These are phyloP conservation scores for Neomorphus geoffroyi DNA, from an alignment of 2,797 vertebrate species.

Conservation along the genomic window DNA sequence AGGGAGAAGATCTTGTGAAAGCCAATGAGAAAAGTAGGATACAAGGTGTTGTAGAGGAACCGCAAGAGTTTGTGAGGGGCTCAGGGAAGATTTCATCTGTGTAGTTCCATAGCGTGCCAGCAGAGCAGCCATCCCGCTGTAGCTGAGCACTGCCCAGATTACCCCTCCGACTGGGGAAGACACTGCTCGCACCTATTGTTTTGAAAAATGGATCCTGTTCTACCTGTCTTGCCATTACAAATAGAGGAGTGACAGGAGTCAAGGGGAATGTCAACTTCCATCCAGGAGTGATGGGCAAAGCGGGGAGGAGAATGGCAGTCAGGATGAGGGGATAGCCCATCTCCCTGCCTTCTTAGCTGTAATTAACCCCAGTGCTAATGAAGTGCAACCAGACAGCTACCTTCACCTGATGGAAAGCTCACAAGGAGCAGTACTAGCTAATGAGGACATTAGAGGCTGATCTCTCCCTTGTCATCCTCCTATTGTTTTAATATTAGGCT, in stretches of 20 bases:
- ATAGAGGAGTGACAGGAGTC: not conserved
- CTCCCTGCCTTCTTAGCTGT: constrained; percentile 47
- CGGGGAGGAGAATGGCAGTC: not conserved
- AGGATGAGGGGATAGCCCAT: constrained; percentile 12
- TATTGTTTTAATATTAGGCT: constrained; percentile 65
- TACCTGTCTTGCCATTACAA: constrained; percentile 52
- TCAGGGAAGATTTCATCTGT: accelerated
- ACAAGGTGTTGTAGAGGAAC: not conserved
- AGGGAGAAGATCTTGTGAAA: not conserved
- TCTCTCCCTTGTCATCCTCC: constrained; percentile 52
- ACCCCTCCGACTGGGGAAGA: not conserved
- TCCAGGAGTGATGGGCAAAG: not conserved
- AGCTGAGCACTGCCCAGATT: not conserved
- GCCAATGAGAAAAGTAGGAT: not conserved
- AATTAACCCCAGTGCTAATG: constrained; percentile 75
- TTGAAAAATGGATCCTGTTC: constrained; percentile 24
- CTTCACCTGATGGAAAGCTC: constrained; percentile 45
- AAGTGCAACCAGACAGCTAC: constrained; percentile 67
- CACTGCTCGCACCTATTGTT: accelerated
- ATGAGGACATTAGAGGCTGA: constrained; percentile 72
- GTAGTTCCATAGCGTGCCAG: accelerated
- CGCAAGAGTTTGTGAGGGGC: not conserved
- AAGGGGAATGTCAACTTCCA: constrained; percentile 23
- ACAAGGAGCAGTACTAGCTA: constrained; percentile 51
- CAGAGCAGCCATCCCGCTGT: not conserved